These are phyloP conservation scores for Microchrysa polita DNA, from an alignment of 2,888 invertebrate genomes.

Conservation along the genomic window DNA sequence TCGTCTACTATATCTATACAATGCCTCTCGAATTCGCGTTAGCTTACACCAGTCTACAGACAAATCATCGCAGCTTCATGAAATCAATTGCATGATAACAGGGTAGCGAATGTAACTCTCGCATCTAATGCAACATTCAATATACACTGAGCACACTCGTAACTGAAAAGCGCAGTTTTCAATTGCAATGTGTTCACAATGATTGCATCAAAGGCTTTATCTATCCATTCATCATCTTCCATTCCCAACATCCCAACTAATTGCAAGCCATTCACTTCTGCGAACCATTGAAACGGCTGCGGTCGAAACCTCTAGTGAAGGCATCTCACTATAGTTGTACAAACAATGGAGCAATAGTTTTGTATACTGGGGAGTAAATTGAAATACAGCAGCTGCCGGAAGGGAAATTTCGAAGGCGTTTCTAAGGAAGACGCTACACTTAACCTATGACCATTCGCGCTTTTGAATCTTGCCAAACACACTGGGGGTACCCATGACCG, in stretches of 20 bases:
- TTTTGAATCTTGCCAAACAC: neutral
- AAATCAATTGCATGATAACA: too few relatives aligned
- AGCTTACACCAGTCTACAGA: too few relatives aligned
- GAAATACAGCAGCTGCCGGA: slow-evolving; percentile 36
- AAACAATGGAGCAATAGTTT: slow-evolving; percentile 18
- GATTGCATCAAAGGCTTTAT: slow-evolving; percentile 37
- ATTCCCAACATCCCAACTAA: slow-evolving; percentile 22
- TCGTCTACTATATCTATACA: too few relatives aligned
- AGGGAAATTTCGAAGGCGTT: slow-evolving; percentile 33
- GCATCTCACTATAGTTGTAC: neutral
- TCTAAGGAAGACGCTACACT: slow-evolving; percentile 32
- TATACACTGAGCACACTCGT: too few relatives aligned
- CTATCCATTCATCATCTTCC: slow-evolving; percentile 21
- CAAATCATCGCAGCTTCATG: too few relatives aligned
- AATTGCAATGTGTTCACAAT: slow-evolving; percentile 8
- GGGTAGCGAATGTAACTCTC: too few relatives aligned
- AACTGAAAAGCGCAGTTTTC: neutral
- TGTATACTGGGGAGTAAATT: slow-evolving; percentile 17
- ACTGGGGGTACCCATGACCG: neutral
- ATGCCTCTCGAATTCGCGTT: too few relatives aligned
- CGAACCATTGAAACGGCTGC: neutral
- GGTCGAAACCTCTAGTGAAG: slow-evolving; percentile 16
- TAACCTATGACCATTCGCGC: slow-evolving; percentile 33
- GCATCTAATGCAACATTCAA: too few relatives aligned
- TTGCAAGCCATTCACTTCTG: slow-evolving; percentile 35